Base-by-base conservation (phyloP, 92 coral and sea anemone species). In the Heteractis magnifica region DNA sequence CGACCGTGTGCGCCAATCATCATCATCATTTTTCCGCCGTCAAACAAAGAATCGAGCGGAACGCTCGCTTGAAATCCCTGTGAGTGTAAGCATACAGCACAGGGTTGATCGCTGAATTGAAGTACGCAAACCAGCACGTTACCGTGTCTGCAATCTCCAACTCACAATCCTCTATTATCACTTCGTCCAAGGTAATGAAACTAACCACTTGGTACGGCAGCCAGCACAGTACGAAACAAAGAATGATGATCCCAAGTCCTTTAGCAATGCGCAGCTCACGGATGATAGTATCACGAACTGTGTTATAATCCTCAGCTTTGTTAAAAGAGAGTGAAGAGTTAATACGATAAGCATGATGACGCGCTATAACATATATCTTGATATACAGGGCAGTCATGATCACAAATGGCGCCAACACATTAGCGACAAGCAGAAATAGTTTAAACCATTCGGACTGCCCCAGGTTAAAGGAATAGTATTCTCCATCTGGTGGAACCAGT, bases 191-290 rank as follows among this genome's bases (percentile, higher is more conserved):
- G 21, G 85, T 86, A 13, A 90, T 64, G 8, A 92, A 52, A 87
- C 88, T 90, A 10, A 92, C 75, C 10, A 86, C 71, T 73, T 85
- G 90, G 75, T 90, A 92, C 3, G 96, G 96, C 48, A 92, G 84
- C 96, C 96, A 92, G 83, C 90, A 92, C 20, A 92, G 19, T 15
- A 92, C 88, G 65, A 92, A 92, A 87, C 96, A 88, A 78, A 91
- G 83, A 20, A 92, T 86, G 11, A 92, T 87, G 56, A 92, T 81
- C 75, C 96, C 96, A 62, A 92, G 93, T 34, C 87, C 87, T 78
- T 91, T 92, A 12, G 96, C 93, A 60, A 90, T 75, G 56, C 87
- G 87, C 50, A 92, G 81, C 65, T 92, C 96, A 87, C 91, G 96
- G 21, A 86, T 81, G 50, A 92, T 78, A 56, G 82, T 79, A 52